phyloP scores from a whole-genome alignment of 2,113 vertebrate species.

The Microcebus jonahi region DNA sequence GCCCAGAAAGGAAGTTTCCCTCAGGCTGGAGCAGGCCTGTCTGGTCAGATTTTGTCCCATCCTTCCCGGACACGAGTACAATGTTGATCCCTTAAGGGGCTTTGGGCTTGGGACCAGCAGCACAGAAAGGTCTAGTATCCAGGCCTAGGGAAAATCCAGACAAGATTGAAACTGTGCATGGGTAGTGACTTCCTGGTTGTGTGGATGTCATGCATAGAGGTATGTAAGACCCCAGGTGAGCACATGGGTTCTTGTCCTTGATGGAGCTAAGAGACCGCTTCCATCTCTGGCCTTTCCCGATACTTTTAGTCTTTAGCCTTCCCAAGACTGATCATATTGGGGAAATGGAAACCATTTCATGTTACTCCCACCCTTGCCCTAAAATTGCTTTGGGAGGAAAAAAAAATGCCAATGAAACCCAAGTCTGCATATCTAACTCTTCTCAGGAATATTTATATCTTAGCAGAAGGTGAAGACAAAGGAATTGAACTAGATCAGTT shows the following conservation, averaged over 20 bases:
- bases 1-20: background rate
- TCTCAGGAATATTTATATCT: background rate
- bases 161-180: background rate
- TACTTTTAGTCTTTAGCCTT: background rate
- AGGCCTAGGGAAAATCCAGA: background rate
- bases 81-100: background rate
- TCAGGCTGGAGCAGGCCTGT: background rate
- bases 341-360: background rate
- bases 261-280: background rate
- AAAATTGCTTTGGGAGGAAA: background rate
- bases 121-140: background rate
- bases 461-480: background rate
- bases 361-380: background rate
- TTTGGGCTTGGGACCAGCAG: background rate
- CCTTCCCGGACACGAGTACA: background rate
- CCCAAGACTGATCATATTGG: background rate
- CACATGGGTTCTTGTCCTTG: background rate
- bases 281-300: background rate
- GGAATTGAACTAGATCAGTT: background rate
- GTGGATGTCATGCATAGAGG: rapidly evolving
- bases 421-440: background rate
- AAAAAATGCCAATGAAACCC: background rate
- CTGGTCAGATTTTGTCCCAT: background rate
- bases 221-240: background rate
- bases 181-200: background rate